A percentile compares a stretch with the other conserved stretches of the same genome.
Conservation (phyloP, 1,140 invertebrate species). For the Dendrolimus kikuchii region DNA sequence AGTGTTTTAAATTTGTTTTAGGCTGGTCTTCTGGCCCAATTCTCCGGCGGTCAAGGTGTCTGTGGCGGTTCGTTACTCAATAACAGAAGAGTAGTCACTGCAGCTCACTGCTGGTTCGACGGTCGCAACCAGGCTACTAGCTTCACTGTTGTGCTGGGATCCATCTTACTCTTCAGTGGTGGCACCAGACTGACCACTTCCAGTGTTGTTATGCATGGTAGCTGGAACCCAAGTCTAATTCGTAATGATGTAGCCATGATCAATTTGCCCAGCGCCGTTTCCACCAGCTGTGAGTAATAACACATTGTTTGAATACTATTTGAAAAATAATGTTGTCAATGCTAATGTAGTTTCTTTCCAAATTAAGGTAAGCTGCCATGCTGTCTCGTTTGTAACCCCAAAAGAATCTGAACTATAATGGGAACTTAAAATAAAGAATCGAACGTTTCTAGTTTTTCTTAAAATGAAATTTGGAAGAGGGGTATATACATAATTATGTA, state of each 20-base stretch:
- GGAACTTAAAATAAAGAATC: too few relatives aligned
- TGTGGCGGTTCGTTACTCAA: constrained; percentile 10
- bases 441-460: too few relatives aligned
- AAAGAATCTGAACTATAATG: too few relatives aligned
- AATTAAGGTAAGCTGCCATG: too few relatives aligned
- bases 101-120: constrained; percentile 14
- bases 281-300: constrained; percentile 29
- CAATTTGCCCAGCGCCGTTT: constrained; percentile 29
- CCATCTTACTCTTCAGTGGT: constrained; percentile 7
- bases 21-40: constrained; percentile 11
- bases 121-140: constrained; percentile 10
- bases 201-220: constrained; percentile 17
- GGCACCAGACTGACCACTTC: constrained; percentile 11
- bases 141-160: constrained; percentile 10
- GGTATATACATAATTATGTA: too few relatives aligned
- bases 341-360: too few relatives aligned
- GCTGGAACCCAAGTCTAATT: constrained; percentile 12
- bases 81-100: constrained; percentile 12
- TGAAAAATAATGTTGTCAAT: too few relatives aligned
- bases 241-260: constrained; percentile 29
- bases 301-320: neutral
- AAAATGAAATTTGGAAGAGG: too few relatives aligned
- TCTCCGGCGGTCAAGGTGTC: neutral
- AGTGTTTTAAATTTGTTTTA: neutral
- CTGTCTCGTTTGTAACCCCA: too few relatives aligned